phyloP scores from a whole-genome alignment of 2,113 vertebrate genomes.

The Melanotaenia duboulayi region DNA sequence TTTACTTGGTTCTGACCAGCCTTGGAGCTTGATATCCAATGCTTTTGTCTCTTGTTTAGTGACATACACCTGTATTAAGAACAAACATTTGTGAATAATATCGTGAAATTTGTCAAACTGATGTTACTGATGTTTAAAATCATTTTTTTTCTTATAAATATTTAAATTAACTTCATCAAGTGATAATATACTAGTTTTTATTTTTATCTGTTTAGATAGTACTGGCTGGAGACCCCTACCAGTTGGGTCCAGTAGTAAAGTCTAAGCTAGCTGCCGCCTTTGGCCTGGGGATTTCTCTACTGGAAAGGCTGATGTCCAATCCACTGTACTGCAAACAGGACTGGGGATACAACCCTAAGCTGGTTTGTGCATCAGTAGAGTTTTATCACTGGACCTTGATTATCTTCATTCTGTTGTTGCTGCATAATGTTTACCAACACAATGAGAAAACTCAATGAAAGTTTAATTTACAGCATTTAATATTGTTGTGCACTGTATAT shows the following conservation, averaged over 20 bases:
- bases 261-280: slow-evolving; percentile 86
- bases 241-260: slow-evolving; percentile 93
- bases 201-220: slow-evolving; percentile 82
- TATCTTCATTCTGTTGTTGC: neutral
- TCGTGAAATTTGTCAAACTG: too few relatives aligned
- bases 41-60: neutral
- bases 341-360: slow-evolving; percentile 88
- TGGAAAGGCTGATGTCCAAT: slow-evolving; percentile 90
- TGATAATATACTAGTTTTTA: neutral
- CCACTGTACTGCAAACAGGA: slow-evolving; percentile 86
- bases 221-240: slow-evolving; percentile 93
- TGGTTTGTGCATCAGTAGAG: slow-evolving; percentile 83
- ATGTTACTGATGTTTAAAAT: neutral
- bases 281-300: slow-evolving; percentile 88
- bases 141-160: too few relatives aligned
- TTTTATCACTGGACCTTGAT: neutral
- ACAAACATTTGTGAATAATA: too few relatives aligned
- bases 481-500: neutral
- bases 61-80: too few relatives aligned
- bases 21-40: too few relatives aligned
- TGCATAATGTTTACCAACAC: neutral
- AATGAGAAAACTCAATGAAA: neutral
- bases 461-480: neutral
- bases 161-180: neutral
- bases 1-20: neutral